Evolutionary conservation across 2,888 invertebrate genomes (phyloP).

Genomic region (Drosophila algonquin): DNA sequence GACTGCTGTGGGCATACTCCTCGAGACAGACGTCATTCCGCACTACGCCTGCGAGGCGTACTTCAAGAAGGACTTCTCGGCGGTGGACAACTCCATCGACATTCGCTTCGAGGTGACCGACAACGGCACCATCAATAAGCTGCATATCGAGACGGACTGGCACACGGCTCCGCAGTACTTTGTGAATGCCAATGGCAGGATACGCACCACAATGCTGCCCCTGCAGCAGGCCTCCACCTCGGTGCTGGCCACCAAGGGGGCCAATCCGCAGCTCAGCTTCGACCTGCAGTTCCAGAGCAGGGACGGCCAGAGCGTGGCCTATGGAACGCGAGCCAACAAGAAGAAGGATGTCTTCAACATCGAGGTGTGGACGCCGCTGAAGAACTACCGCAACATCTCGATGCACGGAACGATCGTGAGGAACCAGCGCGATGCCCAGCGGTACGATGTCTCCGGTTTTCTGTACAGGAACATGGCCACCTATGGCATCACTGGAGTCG

Average conservation of each 20-base stretch:
- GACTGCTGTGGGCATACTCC: conserved; percentile 86
- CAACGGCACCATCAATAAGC: conserved; percentile 85
- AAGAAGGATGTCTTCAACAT: conserved; percentile 81
- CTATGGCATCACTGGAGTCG: conserved; percentile 83
- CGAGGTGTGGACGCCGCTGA: conserved; percentile 82
- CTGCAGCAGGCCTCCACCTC: conserved; percentile 76
- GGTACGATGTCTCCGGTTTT: conserved; percentile 83
- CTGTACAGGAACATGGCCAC: conserved; percentile 83
- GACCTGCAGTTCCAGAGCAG: conserved; percentile 75
- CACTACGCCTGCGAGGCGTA: conserved; percentile 88
- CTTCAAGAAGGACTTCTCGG: conserved; percentile 89
- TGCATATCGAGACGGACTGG: conserved; percentile 84
- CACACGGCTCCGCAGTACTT: conserved; percentile 84
- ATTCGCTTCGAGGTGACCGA: conserved; percentile 87
- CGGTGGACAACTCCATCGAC: conserved; percentile 87
- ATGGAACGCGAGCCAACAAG: conserved; percentile 78
- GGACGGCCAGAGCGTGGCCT: conserved; percentile 75
- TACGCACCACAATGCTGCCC: conserved; percentile 81
- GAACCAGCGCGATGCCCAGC: conserved; percentile 56
- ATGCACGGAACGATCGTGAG: conserved; percentile 80
- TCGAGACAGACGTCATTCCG: conserved; percentile 87
- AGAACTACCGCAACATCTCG: conserved; percentile 82
- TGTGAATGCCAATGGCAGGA: conserved; percentile 84
- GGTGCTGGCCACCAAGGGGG: conserved; percentile 70
- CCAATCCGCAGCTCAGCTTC: conserved; percentile 75